These are phyloP conservation scores for Staurois parvus DNA, from an alignment of 2,797 vertebrate species.

Conservation along the genomic window DNA sequence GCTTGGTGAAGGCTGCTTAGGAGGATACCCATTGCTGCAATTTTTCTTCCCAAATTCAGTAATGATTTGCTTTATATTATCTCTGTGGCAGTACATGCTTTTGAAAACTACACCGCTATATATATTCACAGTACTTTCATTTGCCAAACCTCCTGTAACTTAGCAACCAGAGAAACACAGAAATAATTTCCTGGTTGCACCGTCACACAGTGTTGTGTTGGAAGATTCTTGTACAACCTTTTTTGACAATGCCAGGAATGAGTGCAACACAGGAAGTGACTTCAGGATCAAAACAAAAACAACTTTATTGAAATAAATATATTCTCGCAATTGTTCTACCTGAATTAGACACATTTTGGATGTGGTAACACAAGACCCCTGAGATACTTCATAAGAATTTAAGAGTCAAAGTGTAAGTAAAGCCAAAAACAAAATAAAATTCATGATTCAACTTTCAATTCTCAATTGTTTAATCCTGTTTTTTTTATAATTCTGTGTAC, in stretches of 20 bases:
- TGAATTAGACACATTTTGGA: too few species aligned
- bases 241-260: constrained; percentile 25
- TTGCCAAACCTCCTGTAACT: constrained; percentile 2
- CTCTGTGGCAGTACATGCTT: neutral
- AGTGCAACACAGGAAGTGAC: constrained; percentile 44
- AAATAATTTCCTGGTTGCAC: constrained; percentile 33
- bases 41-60: neutral
- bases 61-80: neutral
- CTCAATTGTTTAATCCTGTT: too few species aligned
- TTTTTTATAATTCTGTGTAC: too few species aligned
- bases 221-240: constrained; percentile 16
- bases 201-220: constrained; percentile 44
- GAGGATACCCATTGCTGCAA: constrained; percentile 48
- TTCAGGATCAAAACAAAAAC: neutral
- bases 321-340: too few species aligned
- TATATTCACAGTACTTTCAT: constrained; percentile 9
- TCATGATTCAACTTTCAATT: too few species aligned
- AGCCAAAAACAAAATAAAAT: too few species aligned
- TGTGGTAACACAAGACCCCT: too few species aligned
- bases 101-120: neutral
- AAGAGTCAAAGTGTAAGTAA: too few species aligned
- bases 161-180: neutral
- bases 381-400: too few species aligned
- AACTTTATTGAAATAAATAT: constrained; percentile 25
- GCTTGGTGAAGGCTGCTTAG: constrained; percentile 32